Evolutionary conservation across 2,113 vertebrate species (phyloP).

Genomic region (Melanerpes formicivorus): DNA sequence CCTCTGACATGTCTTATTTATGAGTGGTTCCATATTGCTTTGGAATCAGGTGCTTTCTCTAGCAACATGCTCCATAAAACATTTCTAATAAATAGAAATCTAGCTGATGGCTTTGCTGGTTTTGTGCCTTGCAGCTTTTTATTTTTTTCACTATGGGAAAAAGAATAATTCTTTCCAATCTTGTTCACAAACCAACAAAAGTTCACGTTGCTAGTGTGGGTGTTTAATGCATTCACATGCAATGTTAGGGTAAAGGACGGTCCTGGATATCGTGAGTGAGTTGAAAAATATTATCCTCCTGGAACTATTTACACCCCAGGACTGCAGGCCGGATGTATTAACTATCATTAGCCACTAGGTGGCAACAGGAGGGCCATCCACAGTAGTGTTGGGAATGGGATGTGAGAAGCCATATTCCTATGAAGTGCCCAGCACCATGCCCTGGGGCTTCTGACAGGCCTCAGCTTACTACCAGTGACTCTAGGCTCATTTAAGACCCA

Average conservation of each 20-base stretch:
- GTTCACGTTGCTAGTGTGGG: background rate
- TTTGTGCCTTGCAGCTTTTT: background rate
- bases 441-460: background rate
- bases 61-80: background rate
- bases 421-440: background rate
- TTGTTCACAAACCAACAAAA: background rate
- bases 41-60: background rate
- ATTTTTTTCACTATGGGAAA: background rate
- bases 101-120: background rate
- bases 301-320: rapidly evolving
- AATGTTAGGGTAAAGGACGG: background rate
- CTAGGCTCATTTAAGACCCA: background rate
- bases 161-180: background rate
- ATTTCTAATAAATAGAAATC: background rate
- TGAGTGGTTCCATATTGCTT: background rate
- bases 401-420: background rate
- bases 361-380: background rate
- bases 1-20: background rate
- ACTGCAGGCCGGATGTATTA: no score
- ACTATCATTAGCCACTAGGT: background rate
- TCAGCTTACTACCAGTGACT: background rate
- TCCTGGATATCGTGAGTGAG: background rate
- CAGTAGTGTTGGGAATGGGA: rapidly evolving
- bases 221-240: background rate
- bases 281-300: background rate